A percentile compares a stretch with the other conserved stretches of the same genome.
phyloP scores from a whole-genome alignment of 2,797 vertebrate genomes.

The Petrocephalus sullivani region DNA sequence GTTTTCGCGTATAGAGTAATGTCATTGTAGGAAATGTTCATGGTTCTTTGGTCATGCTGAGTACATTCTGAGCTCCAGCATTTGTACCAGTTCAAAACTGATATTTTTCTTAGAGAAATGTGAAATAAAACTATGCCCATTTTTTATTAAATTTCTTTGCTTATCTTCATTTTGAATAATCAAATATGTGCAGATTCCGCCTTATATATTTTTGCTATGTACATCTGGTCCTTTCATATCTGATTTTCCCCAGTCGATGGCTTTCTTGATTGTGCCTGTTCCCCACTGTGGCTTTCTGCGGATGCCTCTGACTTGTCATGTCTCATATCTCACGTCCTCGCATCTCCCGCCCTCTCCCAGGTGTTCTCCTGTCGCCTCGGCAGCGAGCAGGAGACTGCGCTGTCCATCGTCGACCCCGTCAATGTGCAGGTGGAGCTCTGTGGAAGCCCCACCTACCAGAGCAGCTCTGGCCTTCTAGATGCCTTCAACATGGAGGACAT shows the following conservation, averaged over 20 bases:
- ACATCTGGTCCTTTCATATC: too few species aligned
- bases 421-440: slow-evolving; percentile 89
- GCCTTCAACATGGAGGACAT: slow-evolving; percentile 95
- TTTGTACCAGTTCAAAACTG: not conserved
- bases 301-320: not conserved
- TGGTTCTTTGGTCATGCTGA: not conserved
- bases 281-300: not conserved
- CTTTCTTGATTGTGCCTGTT: not conserved
- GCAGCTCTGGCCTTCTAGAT: slow-evolving; percentile 85
- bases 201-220: too few species aligned
- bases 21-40: not conserved
- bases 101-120: too few species aligned
- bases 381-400: slow-evolving; percentile 87
- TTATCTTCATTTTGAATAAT: not conserved
- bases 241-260: not conserved
- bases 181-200: not conserved
- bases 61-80: not conserved
- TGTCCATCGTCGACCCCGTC: slow-evolving; percentile 94
- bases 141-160: not conserved
- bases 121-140: too few species aligned
- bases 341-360: slow-evolving; percentile 46
- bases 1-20: not conserved
- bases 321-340: too few species aligned
- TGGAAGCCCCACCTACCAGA: slow-evolving; percentile 86
- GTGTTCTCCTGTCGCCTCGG: slow-evolving; percentile 93